These are phyloP conservation scores for Sarcophaga rosellei DNA, from an alignment of 2,888 invertebrate species.

Conservation along the genomic window DNA sequence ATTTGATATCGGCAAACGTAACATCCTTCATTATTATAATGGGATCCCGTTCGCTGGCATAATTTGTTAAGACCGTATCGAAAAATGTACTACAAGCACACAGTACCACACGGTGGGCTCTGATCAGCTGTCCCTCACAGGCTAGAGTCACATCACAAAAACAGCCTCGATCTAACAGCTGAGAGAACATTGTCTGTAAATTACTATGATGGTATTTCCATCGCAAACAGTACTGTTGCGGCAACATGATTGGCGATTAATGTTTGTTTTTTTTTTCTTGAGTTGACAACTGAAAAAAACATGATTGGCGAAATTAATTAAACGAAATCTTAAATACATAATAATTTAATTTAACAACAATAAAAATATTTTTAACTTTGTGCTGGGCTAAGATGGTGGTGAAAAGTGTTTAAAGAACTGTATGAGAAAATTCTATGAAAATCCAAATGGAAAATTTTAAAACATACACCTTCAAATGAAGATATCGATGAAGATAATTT, in stretches of 20 bases:
- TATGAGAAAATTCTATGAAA: too few species aligned
- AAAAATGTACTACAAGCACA: constrained; percentile 97
- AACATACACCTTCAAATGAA: too few species aligned
- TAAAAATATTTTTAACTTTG: too few species aligned
- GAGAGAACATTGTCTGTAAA: constrained; percentile 93
- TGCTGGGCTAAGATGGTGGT: too few species aligned
- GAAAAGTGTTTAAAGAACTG: too few species aligned
- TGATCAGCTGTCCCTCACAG: constrained; percentile 90
- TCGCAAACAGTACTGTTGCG: constrained; percentile 94
- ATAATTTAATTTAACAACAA: too few species aligned
- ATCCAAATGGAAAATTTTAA: too few species aligned
- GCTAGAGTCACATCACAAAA: constrained; percentile 95
- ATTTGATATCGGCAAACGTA: constrained; percentile 93
- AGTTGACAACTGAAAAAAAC: constrained; percentile 36
- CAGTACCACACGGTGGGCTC: constrained; percentile 90
- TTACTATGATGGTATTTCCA: constrained; percentile 97
- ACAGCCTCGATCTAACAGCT: constrained; percentile 91
- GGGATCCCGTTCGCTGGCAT: constrained; percentile 89
- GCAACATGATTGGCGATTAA: constrained; percentile 83
- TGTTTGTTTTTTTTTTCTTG: background rate
- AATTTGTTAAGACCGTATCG: constrained; percentile 90
- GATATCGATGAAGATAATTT: too few species aligned
- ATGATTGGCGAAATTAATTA: background rate
- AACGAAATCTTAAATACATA: too few species aligned
- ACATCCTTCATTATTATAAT: constrained; percentile 95